Evolutionary conservation across 2,797 vertebrate genomes (phyloP).

Genomic region (Microcaecilia unicolor): DNA sequence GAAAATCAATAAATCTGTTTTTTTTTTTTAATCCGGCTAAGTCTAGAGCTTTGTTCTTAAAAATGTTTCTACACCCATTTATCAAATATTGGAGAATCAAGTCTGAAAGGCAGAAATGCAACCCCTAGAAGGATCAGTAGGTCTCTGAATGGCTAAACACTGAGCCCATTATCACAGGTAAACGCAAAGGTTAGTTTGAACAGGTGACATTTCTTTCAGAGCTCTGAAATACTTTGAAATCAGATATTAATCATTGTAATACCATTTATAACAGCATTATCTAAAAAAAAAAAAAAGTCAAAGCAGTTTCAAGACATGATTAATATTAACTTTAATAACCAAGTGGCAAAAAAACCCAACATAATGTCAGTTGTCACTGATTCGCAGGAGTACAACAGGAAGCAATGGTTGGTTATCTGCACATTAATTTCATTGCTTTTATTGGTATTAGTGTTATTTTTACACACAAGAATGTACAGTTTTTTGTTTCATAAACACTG

Average conservation of each 20-base stretch:
- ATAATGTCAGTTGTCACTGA: constrained; percentile 17
- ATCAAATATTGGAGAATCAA: too few species aligned
- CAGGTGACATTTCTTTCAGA: constrained; percentile 48
- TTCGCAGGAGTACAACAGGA: too few species aligned
- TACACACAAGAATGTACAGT: too few species aligned
- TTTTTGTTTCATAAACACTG: too few species aligned
- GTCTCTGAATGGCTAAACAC: constrained; percentile 36
- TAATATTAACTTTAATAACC: constrained; percentile 21
- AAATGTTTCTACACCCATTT: too few species aligned
- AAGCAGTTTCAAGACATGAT: constrained; percentile 25
- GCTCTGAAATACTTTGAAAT: constrained; percentile 29
- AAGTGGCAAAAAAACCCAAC: constrained; percentile 16
- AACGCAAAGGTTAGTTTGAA: constrained; percentile 48
- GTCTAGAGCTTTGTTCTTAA: too few species aligned
- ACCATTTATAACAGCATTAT: constrained; percentile 34
- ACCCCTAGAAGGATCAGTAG: constrained; percentile 33
- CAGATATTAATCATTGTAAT: constrained; percentile 41
- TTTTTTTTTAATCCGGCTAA: too few species aligned
- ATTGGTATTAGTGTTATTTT: too few species aligned
- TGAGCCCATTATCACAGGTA: constrained; percentile 24
- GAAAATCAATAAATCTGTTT: too few species aligned
- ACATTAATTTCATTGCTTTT: too few species aligned
- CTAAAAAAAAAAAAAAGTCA: constrained; percentile 33
- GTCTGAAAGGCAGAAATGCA: constrained; percentile 35
- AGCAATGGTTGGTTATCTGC: too few species aligned